Base-by-base conservation (phyloP, 2,888 invertebrate species). In the Blomia tropicalis region DNA sequence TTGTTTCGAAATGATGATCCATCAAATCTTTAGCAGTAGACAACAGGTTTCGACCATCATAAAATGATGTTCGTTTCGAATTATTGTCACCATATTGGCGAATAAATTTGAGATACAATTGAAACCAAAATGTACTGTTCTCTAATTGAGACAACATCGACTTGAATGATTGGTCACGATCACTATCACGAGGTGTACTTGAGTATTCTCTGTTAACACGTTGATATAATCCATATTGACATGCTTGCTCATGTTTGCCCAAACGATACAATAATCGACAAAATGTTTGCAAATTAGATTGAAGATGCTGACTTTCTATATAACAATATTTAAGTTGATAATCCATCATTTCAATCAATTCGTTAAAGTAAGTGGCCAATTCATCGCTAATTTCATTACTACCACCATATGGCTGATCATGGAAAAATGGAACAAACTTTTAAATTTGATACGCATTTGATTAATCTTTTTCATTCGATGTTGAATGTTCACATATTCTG, bases 71-170 rank as follows among this genome's bases (percentile, higher is more conserved):
- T 27, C 22, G 51, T n/a, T 47, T 47, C 36, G 36, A 36, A 36
- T 36, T 36, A 17, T 7, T 17, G 17, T 36, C 36, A 17, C 17
- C 17, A 19, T 25, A 47, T 27, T 47, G 51, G n/a, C 51, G 23
- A 22, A 47, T 14, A 27, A 11, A 47, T 7, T 47, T 47, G 51
- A 11, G 27, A 27, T 47, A 47, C 51, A 47, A 27, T n/a, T 47
- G 51, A 47, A 47, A 47, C 51, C 51, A 47, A 19, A 47, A 47
- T 7, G 27, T 47, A n/a, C 51, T 47, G 51, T 27, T 47, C 27
- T 47, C 51, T 47, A 47, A 27, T n/a, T 47, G 7, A n/a, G 51
- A 7, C 14, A 47, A 7, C 5, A 19, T 19, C 5, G 14, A 7
- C 51, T 11, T 47, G n/a, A n/a, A n/a, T n/a, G n/a, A n/a, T n/a